Percentiles rank a stretch among this genome's conserved stretches.
Conservation (phyloP, 1,140 invertebrate species). For the Aleiodes sp. region DNA sequence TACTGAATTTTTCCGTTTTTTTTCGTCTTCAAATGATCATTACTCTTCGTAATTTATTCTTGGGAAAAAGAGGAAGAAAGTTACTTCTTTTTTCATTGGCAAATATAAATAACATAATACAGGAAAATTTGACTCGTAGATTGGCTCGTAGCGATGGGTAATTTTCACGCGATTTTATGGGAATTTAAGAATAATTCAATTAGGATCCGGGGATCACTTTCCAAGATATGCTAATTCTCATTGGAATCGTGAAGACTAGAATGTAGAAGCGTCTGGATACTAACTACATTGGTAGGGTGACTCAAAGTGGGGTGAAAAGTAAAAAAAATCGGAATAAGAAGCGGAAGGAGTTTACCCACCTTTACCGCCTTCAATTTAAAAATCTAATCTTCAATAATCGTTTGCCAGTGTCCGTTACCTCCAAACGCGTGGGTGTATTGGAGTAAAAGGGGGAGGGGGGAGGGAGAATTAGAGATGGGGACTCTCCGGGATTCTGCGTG, state of each 20-base stretch:
- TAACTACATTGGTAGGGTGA: slow-evolving; percentile 25
- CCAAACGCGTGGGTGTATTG: slow-evolving; percentile 27
- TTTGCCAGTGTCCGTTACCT: slow-evolving; percentile 52
- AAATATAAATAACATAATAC: background rate
- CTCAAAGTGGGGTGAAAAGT: slow-evolving; percentile 21
- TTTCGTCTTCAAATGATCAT: background rate
- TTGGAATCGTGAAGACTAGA: slow-evolving; percentile 41
- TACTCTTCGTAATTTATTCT: background rate
- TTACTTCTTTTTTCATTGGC: background rate
- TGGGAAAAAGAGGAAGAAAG: background rate
- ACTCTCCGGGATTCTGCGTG: no score
- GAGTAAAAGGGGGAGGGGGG: slow-evolving; percentile 35
- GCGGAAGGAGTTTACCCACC: slow-evolving; percentile 27
- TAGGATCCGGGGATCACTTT: slow-evolving; percentile 63
- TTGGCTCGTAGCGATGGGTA: slow-evolving; percentile 44
- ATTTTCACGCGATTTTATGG: slow-evolving; percentile 67
- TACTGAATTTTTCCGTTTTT: background rate
- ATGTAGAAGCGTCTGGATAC: slow-evolving; percentile 30
- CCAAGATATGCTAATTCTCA: slow-evolving; percentile 67
- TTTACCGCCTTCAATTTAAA: slow-evolving; percentile 64
- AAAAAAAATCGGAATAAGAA: slow-evolving; percentile 26
- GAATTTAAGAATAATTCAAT: slow-evolving; percentile 69
- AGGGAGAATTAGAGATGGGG: no score
- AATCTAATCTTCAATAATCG: slow-evolving; percentile 67
- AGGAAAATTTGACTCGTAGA: background rate